Evolutionary conservation across 2,113 vertebrate genomes (phyloP).

Genomic region (Bos javanicus): DNA sequence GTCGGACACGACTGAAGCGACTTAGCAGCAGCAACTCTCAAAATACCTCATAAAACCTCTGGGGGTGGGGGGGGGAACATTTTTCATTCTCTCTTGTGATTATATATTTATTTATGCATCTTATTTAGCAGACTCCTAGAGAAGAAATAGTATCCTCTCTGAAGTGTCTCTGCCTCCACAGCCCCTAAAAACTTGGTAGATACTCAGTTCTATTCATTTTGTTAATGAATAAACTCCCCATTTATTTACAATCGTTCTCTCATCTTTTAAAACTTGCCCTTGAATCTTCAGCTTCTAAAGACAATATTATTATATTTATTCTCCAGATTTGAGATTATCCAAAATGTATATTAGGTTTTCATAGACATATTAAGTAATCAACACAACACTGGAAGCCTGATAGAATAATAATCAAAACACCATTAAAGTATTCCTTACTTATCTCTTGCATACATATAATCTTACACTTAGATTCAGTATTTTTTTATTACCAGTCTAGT

Average conservation of each 20-base stretch:
- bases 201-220: not conserved
- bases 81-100: not conserved
- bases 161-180: not conserved
- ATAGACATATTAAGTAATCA: not conserved
- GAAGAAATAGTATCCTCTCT: not conserved
- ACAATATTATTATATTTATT: not conserved
- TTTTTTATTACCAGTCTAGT: not conserved
- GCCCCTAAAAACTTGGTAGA: not conserved
- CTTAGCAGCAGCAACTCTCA: not conserved
- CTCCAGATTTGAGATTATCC: not conserved
- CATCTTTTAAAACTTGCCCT: not conserved
- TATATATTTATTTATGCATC: not conserved
- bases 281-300: not conserved
- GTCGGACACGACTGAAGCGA: too few species aligned
- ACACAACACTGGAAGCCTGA: not conserved
- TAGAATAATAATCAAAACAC: not conserved
- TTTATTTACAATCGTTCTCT: not conserved
- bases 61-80: accelerated
- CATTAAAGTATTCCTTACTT: not conserved
- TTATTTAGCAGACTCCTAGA: not conserved
- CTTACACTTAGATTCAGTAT: not conserved
- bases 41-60: too few species aligned
- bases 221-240: not conserved
- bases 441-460: not conserved
- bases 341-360: not conserved